Base-by-base conservation (phyloP, 1,140 invertebrate species). In the Mizuhopecten yessoensis region DNA sequence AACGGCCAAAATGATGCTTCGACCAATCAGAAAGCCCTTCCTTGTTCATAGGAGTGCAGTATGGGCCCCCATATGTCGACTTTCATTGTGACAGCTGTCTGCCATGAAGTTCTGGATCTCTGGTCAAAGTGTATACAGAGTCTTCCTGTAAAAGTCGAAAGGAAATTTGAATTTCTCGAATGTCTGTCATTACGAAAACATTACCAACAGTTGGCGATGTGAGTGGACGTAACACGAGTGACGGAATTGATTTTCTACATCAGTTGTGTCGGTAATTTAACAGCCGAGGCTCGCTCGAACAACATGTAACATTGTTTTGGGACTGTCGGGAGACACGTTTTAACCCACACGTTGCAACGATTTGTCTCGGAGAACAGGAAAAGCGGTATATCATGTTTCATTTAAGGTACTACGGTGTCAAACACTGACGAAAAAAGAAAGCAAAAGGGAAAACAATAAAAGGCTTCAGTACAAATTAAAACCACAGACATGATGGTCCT, bases 131-230 rank as follows among this genome's bases (percentile, higher is more conserved):
- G 23, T 57, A 20, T 20, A 57, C 45, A 57, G 7, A 11, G 9
- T 5, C 36, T 57, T 57, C 57, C 29, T 75, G 57, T 75, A 29
- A 5, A 29, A 29, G 23, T 29, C n/a, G 23, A 75, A 29, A 75
- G 57, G 57, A 75, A 75, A 75, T 75, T 75, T 75, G 57, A 75
- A 75, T 75, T 75, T 75, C 57, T 75, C 57, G 5, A 75, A n/a
- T 75, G 57, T 29, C 57, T 75, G 57, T 75, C 57, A 75, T 75
- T 75, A 75, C 57, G 5, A 75, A 75, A 75, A 75, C 57, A 75
- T 75, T n/a, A 75, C 23, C 57, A 75, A 75, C 57, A 75, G 57
- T 75, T 75, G 57, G 57, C 29, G 3, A 75, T 75, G 57, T 29
- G 17, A 75, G n/a, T 75, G 57, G 57, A 75, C 57, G 57, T 29